Conservation (phyloP, 2,797 vertebrate species). For the Glossophaga mutica region DNA sequence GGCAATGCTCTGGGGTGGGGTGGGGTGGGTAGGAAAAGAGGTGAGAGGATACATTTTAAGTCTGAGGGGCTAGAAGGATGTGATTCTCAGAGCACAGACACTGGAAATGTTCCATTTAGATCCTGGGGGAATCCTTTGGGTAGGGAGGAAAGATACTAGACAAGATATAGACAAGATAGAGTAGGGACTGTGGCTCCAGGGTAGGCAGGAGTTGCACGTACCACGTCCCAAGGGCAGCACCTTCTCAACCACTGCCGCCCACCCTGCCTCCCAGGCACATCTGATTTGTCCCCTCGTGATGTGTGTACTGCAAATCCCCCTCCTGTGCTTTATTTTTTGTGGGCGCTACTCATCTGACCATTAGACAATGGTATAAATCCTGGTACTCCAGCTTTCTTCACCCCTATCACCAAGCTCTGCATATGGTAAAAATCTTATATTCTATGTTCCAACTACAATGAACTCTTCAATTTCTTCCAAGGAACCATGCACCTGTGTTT, state of each 20-base stretch:
- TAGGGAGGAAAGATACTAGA: not conserved
- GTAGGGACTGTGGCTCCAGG: not conserved
- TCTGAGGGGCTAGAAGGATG: not conserved
- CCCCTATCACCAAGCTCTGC: not conserved
- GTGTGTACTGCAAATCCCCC: too few relatives aligned
- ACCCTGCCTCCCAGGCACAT: too few relatives aligned
- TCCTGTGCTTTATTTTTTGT: not conserved
- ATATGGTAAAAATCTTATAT: not conserved
- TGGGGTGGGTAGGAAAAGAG: not conserved
- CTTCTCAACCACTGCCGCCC: too few relatives aligned
- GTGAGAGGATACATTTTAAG: not conserved
- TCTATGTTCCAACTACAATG: not conserved
- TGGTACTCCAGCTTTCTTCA: not conserved
- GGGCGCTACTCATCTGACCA: not conserved
- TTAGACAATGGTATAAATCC: not conserved
- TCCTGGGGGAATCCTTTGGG: not conserved
- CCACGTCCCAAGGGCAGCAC: too few relatives aligned
- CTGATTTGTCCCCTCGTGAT: not conserved
- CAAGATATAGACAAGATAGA: fast-evolving
- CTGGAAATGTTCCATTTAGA: not conserved
- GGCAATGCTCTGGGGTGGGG: too few relatives aligned
- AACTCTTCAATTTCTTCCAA: not conserved
- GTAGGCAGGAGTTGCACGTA: fast-evolving
- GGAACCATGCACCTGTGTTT: not conserved
- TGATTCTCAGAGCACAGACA: not conserved